phyloP scores from a whole-genome alignment of 2,113 vertebrate genomes.

The Oreochromis spilurus region DNA sequence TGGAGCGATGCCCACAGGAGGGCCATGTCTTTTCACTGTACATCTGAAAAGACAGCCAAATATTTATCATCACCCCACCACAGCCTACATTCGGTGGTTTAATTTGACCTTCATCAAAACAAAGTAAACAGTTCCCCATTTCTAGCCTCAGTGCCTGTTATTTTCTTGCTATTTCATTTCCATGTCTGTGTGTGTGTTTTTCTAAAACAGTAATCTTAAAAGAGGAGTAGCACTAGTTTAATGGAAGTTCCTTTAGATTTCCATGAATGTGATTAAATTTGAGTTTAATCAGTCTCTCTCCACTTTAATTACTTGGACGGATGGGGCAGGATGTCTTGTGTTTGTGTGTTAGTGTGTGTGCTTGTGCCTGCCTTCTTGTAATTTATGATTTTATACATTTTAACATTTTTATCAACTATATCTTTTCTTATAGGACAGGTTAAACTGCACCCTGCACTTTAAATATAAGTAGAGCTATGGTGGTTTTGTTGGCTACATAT shows the following conservation, averaged over 20 bases:
- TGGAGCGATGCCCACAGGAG: conserved; percentile 53
- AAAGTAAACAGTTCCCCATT: conserved; percentile 12
- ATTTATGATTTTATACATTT: not conserved
- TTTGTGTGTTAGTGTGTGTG: not conserved
- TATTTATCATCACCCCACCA: conserved; percentile 32
- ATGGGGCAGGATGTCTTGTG: not conserved
- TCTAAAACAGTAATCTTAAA: not conserved
- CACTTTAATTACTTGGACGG: conserved; percentile 45
- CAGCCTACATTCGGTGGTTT: conserved; percentile 22
- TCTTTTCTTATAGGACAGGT: conserved; percentile 1
- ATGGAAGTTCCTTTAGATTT: conserved; percentile 21
- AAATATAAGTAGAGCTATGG: not conserved
- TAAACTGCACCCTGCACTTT: conserved; percentile 19
- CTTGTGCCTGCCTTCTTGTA: not conserved
- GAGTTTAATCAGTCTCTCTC: conserved; percentile 55
- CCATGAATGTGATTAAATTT: conserved; percentile 24
- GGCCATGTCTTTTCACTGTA: conserved; percentile 47
- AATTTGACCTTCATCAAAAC: conserved; percentile 61
- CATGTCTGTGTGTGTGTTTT: not conserved
- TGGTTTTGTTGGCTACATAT: conserved; percentile 27
- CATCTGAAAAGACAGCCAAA: conserved; percentile 52
- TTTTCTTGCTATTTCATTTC: not conserved
- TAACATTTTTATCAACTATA: not conserved
- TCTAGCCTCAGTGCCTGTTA: not conserved
- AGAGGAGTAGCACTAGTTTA: not conserved